phyloP scores from a whole-genome alignment of 2,797 vertebrate genomes.

The Remorina albescens region DNA sequence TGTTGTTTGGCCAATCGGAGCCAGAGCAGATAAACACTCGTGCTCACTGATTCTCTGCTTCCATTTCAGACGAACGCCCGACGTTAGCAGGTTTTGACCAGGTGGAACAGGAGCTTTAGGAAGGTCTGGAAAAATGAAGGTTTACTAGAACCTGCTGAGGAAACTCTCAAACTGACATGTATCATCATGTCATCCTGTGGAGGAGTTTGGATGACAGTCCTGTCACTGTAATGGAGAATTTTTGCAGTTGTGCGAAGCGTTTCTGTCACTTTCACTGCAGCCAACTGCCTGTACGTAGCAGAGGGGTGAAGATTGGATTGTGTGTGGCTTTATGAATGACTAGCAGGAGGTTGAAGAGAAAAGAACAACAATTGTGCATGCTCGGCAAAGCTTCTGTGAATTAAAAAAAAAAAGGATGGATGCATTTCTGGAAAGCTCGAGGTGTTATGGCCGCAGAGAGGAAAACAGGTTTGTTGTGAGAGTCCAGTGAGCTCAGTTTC shows the following conservation, averaged over 20 bases:
- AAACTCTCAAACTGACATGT: too few species aligned
- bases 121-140: too few species aligned
- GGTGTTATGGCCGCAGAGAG: background rate
- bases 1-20: too few species aligned
- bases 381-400: constrained; percentile 22
- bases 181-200: too few species aligned
- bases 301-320: constrained; percentile 6
- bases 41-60: too few species aligned
- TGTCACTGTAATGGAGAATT: background rate
- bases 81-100: too few species aligned
- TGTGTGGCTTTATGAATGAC: constrained; percentile 33
- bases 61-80: too few species aligned
- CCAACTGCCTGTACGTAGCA: constrained; percentile 20
- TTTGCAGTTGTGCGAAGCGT: background rate
- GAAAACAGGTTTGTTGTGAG: background rate
- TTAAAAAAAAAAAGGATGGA: constrained; percentile 7
- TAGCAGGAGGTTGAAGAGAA: constrained; percentile 9
- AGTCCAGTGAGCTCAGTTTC: background rate
- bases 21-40: too few species aligned
- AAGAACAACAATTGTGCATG: background rate
- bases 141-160: too few species aligned
- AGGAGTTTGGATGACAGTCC: background rate
- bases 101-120: too few species aligned
- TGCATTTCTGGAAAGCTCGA: background rate
- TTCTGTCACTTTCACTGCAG: background rate